Conservation (phyloP, 2,888 invertebrate species). For the Linnaemya tessellans region DNA sequence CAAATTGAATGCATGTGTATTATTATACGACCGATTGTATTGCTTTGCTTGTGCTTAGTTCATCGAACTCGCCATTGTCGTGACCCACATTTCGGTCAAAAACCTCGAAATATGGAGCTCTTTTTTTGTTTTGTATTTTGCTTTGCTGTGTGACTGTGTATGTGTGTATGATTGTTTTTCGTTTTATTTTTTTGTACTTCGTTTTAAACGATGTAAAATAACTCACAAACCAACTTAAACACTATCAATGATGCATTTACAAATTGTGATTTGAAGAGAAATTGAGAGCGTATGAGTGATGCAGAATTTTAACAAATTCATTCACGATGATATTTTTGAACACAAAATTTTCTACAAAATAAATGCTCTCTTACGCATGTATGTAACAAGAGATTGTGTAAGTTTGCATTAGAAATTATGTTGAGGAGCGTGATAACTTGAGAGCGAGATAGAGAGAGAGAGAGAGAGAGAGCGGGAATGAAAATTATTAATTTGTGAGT, state of each 20-base stretch:
- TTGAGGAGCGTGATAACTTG: constrained; percentile 30
- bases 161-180: constrained; percentile 16
- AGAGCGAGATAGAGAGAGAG: background rate
- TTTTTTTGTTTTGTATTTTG: constrained; percentile 60
- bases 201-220: constrained; percentile 49
- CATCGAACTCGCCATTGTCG: constrained; percentile 84
- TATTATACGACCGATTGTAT: constrained; percentile 71
- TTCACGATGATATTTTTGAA: constrained; percentile 37
- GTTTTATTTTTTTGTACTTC: constrained; percentile 28
- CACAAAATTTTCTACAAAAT: background rate
- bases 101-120: constrained; percentile 83
- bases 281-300: constrained; percentile 48
- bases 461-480: background rate
- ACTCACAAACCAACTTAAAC: constrained; percentile 35
- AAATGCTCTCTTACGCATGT: constrained; percentile 14
- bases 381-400: constrained; percentile 16
- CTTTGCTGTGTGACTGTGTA: constrained; percentile 27
- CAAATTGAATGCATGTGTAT: constrained; percentile 46
- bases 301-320: constrained; percentile 45
- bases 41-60: constrained; percentile 77
- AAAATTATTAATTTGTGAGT: background rate
- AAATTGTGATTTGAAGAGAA: constrained; percentile 12
- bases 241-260: constrained; percentile 61
- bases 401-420: constrained; percentile 1
- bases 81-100: constrained; percentile 84